Conservation (phyloP, 2,797 vertebrate species). For the Zenarchopterus dispar region DNA sequence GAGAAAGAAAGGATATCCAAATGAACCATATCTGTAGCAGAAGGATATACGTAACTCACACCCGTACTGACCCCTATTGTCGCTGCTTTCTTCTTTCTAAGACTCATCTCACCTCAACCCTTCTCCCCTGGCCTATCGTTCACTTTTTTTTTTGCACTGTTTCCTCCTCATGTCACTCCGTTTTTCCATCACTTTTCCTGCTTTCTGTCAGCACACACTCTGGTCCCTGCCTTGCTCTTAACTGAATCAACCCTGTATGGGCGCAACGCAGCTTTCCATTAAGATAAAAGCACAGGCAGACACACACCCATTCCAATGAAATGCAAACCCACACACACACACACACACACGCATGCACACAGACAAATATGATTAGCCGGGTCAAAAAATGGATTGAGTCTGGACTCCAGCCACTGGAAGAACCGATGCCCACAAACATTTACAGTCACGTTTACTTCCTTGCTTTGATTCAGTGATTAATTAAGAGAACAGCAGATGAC, state of each 20-base stretch:
- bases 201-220: conserved; percentile 73
- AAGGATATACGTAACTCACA: conserved; percentile 25
- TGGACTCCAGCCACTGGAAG: conserved; percentile 73
- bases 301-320: conserved; percentile 31
- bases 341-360: conserved; percentile 29
- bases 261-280: conserved; percentile 71
- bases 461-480: conserved; percentile 35
- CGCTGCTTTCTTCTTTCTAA: conserved; percentile 39
- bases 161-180: conserved; percentile 32
- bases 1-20: conserved; percentile 45
- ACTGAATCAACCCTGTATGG: conserved; percentile 67
- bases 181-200: conserved; percentile 51
- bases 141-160: conserved; percentile 32
- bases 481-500: conserved; percentile 15
- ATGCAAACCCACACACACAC: conserved; percentile 27
- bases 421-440: conserved; percentile 71
- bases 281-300: conserved; percentile 75
- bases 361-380: conserved; percentile 28
- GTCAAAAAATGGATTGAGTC: conserved; percentile 63
- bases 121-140: conserved; percentile 45
- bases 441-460: conserved; percentile 58
- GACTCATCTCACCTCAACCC: conserved; percentile 50
- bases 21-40: conserved; percentile 31
- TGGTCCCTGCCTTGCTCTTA: conserved; percentile 54
- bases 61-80: conserved; percentile 28